phyloP scores from a whole-genome alignment of 1,140 invertebrate species.

The Drosophila saltans region DNA sequence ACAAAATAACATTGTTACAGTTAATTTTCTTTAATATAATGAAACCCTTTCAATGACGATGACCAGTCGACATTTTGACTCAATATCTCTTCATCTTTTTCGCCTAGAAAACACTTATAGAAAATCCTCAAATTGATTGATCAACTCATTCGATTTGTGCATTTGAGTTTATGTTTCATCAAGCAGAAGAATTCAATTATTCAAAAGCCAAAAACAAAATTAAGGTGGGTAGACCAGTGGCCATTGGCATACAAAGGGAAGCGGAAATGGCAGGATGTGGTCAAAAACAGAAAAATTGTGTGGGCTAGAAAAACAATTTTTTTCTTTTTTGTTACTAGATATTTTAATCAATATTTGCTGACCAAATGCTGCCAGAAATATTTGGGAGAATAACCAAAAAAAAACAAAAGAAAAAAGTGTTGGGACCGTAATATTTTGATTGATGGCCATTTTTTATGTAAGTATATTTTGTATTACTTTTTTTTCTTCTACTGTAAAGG shows the following conservation, averaged over 20 bases:
- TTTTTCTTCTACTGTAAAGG: conserved; percentile 1
- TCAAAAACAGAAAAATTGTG: conserved; percentile 9
- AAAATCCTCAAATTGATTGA: conserved; percentile 62
- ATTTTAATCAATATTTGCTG: conserved; percentile 48
- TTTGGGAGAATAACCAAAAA: not conserved
- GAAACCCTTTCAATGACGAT: not conserved
- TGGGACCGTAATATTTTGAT: conserved; percentile 34
- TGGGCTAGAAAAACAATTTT: not conserved
- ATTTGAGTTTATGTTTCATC: conserved; percentile 66
- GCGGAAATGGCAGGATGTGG: conserved; percentile 14
- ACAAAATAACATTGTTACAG: not conserved
- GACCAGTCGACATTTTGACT: conserved; percentile 19
- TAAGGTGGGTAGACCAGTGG: conserved; percentile 22
- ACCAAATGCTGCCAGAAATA: conserved; percentile 39
- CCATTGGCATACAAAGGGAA: not conserved
- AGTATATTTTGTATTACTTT: not conserved
- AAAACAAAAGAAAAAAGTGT: conserved; percentile 11
- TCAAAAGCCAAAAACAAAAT: conserved; percentile 63
- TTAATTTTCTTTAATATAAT: not conserved
- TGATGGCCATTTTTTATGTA: conserved; percentile 33
- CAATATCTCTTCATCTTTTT: conserved; percentile 35
- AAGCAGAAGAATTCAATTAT: conserved; percentile 77
- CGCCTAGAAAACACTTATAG: conserved; percentile 22
- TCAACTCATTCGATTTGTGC: conserved; percentile 67
- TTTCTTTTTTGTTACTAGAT: conserved; percentile 1